Evolutionary conservation across 1,140 invertebrate genomes (phyloP), one percentile per base, ranked within the genome.

Genomic region (Hypothenemus hampei): DNA sequence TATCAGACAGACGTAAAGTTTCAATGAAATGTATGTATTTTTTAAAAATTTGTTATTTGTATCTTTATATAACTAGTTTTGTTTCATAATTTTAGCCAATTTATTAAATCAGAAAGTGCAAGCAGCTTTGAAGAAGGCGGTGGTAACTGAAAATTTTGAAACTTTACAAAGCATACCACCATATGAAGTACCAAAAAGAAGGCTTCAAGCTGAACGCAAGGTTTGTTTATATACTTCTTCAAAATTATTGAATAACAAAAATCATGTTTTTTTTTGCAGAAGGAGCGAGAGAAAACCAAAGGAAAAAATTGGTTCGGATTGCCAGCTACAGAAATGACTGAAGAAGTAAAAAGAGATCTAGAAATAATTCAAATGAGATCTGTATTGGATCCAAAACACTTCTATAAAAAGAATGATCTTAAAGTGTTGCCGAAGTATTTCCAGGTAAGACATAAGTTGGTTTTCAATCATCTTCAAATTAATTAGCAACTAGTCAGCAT

Each of bases 331-430:
- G 91, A 96, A 69, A 68, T 97, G 57, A 95, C 89, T 0, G 85
- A 92, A 18, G 91, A 97, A 70, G 69, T 86, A 4, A 86, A 86
- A 68, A 85, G 86, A 65, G 93, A 97, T 71, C 75, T 98, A 4
- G 80, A 90, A 73, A 72, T 96, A 3, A 69, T 98, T 1, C 85
- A 90, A 73, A 95, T 97, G 92, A 81, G 95, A 67, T 86, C 87
- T n/a, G 87, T 82, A 4, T 73, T 97, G 3, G 87, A 98, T 77
- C 86, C 91, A 0, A 96, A 95, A 72, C 83, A 83, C 46, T 97
- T 97, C 67, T 97, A 96, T 72, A 97, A 96, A 70, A 89, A 89
- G 60, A 93, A 91, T 71, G 91, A 94, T 69, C 77, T 86, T 26
- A 85, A 89, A 74, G 81, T 80, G 1, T 65, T 93, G 22, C 92